Evolutionary conservation across 2,113 vertebrate species (phyloP).

Genomic region (Brachypodius melanocephalos): DNA sequence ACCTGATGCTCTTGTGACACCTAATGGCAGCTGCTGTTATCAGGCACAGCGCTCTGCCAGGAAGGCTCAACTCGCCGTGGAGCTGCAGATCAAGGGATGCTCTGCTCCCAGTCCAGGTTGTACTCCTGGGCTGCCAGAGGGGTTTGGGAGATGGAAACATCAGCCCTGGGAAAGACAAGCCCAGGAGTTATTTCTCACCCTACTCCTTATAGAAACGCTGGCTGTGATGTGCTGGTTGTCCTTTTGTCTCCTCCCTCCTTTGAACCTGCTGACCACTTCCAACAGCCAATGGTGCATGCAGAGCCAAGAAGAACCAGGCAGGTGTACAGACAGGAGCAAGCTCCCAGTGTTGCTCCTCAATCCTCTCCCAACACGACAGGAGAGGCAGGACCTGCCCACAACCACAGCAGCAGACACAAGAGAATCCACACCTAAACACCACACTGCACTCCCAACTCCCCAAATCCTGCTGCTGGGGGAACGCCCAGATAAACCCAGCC

Average conservation of each 20-base stretch:
- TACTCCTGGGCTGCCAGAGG: neutral
- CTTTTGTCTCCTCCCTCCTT: neutral
- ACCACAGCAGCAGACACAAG: neutral
- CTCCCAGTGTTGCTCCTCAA: accelerated
- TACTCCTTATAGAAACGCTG: accelerated
- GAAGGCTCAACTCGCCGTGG: accelerated
- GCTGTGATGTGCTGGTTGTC: neutral
- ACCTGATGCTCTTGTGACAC: slow-evolving; percentile 48
- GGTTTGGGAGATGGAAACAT: neutral
- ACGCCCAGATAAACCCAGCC: neutral
- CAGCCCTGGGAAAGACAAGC: neutral
- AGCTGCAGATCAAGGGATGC: neutral
- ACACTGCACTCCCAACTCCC: neutral
- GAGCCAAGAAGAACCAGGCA: neutral
- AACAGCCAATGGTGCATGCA: neutral
- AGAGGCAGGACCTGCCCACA: neutral
- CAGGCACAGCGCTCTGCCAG: accelerated
- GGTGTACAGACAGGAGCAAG: neutral
- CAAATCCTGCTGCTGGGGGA: neutral
- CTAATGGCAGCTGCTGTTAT: slow-evolving; percentile 4
- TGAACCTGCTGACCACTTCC: neutral
- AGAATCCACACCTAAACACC: neutral
- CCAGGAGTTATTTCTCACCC: neutral
- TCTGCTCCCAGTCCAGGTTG: neutral
- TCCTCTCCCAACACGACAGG: neutral